Base-by-base conservation (phyloP, 2,797 vertebrate genomes). In the Pseudochaenichthys georgianus region DNA sequence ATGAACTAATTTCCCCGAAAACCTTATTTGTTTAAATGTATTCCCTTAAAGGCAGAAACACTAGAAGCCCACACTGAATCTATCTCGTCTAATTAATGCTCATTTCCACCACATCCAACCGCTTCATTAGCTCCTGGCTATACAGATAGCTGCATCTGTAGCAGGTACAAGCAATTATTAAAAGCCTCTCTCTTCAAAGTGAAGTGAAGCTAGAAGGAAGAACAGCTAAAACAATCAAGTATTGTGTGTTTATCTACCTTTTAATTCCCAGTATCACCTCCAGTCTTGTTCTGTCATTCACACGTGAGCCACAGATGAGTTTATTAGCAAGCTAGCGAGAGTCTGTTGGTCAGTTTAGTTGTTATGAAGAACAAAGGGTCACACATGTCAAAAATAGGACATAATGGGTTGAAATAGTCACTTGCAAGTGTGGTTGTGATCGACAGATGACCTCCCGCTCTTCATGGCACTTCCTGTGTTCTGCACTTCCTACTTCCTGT, bases 401-500 rank as follows among this genome's bases (percentile, higher is more conserved):
- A 23, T 11, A 1, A 59, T 60, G 16, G 8, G 8, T 47, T 64
- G 2, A 46, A 12, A 31, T 0, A 46, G 23, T 45, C 19, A 52
- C 41, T 8, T 51, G 48, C 4, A 48, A 1, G 17, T 9, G 19
- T 0, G n/a, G 58, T 21, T 38, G 17, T 8, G 19, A 46, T 21
- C 19, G 46, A 8, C 46, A 63, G 58, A 2, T 5, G 62, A 51
- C 21, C 38, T 8, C 4, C 21, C 28, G n/a, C 45, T 59, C 16
- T 11, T 62, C 10, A 5, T 13, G 21, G 45, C 52, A 72, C 62
- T 81, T 82, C 81, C 45, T 77, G 57, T 60, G 41, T 21, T 4
- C 42, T 31, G 43, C 21, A 42, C 75, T 71, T 80, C 77, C 78
- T 64, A 70, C 50, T 76, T 80, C 51, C 68, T 71, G 52, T 45